Evolutionary conservation across 2,113 vertebrate species (phyloP), one percentile per base, ranked within the genome.

Genomic region (Rhinoptilus africanus): DNA sequence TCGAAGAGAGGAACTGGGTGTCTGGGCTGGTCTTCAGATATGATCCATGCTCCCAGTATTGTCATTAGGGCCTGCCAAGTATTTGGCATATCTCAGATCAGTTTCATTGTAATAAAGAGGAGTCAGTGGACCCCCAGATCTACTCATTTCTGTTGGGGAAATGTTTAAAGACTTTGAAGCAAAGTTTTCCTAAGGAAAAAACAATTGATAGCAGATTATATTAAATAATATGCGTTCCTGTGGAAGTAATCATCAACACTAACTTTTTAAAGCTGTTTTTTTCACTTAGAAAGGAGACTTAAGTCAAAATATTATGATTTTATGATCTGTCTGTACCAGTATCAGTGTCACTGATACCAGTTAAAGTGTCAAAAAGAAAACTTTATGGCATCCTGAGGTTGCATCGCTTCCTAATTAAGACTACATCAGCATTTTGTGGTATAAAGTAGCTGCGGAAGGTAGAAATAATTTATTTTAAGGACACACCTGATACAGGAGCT

Each of bases 1-100:
- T 92, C 95, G 84, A 88, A 93, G 37, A 93, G 57, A 68, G 79
- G 85, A 96, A 80, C 87, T 89, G 89, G 93, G 77, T 95, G 64
- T 72, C 84, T 81, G 39, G 72, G 64, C 62, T 92, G 80, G 72
- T 94, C 92, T 94, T 93, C 75, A 92, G 78, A 24, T 67, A 34
- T 9, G 22, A 23, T 72, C 56, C 48, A 22, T 72, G 37, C 6
- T 68, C 54, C 21, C n/a, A 53, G 34, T 53, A 69, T 19, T 66
- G 51, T 67, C 53, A 19, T 43, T 76, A 80, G 30, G 53, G 66
- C n/a, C 30, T 80, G 67, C 20, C 62, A 89, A 63, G 21, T 69
- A 37, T 91, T 92, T 85, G 56, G 13, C 26, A 10, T 54, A 35
- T 71, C 76, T 79, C n/a, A 34, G 27, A 43, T 78, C 16, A 11